A percentile compares a stretch with the other conserved stretches of the same genome.
Conservation (phyloP, 1,140 invertebrate species). For the Trichomalopsis sarcophagae region DNA sequence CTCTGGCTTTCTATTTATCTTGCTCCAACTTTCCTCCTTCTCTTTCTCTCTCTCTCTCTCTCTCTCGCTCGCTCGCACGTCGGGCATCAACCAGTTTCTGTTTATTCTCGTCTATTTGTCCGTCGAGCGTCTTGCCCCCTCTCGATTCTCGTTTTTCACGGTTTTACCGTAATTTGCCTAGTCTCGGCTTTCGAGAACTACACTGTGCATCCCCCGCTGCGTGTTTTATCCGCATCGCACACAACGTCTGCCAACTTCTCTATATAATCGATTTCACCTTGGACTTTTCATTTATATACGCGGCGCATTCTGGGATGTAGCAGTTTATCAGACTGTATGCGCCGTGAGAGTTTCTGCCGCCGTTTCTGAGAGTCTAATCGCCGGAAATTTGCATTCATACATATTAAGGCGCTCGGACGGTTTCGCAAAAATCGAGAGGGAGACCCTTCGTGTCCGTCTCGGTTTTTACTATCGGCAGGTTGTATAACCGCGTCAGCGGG, state of each 20-base stretch:
- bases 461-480: conserved; percentile 11
- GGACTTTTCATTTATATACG: not conserved
- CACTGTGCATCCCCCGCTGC: not conserved
- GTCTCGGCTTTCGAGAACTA: not conserved
- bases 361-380: conserved; percentile 26
- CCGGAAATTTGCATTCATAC: conserved; percentile 21
- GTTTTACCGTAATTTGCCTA: not conserved
- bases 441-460: not conserved
- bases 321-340: too few species aligned
- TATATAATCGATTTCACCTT: conserved; percentile 29
- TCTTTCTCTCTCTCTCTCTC: not conserved
- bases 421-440: not conserved
- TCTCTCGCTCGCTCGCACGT: not conserved
- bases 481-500: conserved; percentile 31
- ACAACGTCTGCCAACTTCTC: conserved; percentile 14
- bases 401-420: conserved; percentile 21
- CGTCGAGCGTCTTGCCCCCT: not conserved
- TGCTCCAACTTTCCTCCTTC: conserved; percentile 10
- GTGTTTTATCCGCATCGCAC: conserved; percentile 27
- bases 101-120: conserved; percentile 8
- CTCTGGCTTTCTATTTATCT: conserved; percentile 29
- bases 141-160: not conserved
- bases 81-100: not conserved
- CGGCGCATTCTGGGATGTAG: too few species aligned
- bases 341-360: too few species aligned